A percentile compares a stretch with the other conserved stretches of the same genome.
Evolutionary conservation across 2,888 invertebrate genomes (phyloP).

Genomic region (Caenorhabditis panamensis): DNA sequence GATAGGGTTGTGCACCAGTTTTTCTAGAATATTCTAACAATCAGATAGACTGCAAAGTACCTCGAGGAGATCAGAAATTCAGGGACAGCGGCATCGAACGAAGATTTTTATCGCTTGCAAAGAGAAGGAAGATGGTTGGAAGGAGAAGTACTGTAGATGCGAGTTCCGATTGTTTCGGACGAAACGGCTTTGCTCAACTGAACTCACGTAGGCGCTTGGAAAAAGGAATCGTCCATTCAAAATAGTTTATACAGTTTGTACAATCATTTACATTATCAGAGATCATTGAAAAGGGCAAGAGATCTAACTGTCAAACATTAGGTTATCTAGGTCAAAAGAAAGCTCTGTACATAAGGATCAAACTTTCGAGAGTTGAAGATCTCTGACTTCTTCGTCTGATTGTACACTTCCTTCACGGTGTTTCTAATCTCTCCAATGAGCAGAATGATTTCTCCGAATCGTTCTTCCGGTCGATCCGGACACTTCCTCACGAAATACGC

Average conservation of each 20-base stretch:
- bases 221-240: too few relatives aligned
- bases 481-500: constrained; percentile 43
- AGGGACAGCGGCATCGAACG: background rate
- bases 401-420: constrained; percentile 53
- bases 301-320: background rate
- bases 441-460: constrained; percentile 61
- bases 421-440: constrained; percentile 59
- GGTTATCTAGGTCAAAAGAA: constrained; percentile 37
- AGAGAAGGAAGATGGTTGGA: too few relatives aligned
- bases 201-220: too few relatives aligned
- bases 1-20: too few relatives aligned
- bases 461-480: constrained; percentile 35
- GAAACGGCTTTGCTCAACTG: too few relatives aligned
- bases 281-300: background rate
- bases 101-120: too few relatives aligned
- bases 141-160: background rate
- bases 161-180: too few relatives aligned
- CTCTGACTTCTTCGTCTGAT: constrained; percentile 58
- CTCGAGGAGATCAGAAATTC: background rate
- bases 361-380: constrained; percentile 63
- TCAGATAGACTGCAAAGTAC: background rate
- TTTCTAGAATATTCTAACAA: too few relatives aligned
- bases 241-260: too few relatives aligned
- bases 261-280: too few relatives aligned
- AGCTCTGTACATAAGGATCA: constrained; percentile 61